Percentiles rank a stretch among this genome's conserved stretches.
These are phyloP conservation scores for Australoheros facetus DNA, from an alignment of 2,797 vertebrate genomes.

Conservation along the genomic window DNA sequence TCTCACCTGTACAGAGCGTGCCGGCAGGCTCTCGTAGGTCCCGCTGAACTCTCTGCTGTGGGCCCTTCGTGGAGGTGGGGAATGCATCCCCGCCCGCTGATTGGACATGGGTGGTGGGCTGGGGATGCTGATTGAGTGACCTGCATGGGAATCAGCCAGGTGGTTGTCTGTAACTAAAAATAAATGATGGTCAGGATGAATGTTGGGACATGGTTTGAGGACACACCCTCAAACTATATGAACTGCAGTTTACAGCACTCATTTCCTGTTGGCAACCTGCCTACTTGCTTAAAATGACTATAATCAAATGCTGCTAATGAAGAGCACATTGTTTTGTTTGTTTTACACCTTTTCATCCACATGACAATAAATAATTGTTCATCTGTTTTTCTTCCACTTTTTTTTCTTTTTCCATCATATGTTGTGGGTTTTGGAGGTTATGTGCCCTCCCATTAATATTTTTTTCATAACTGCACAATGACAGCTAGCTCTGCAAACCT, in stretches of 20 bases:
- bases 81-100: constrained; percentile 91
- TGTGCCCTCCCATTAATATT: constrained; percentile 9
- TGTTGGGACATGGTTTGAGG: not conserved
- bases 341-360: constrained; percentile 17
- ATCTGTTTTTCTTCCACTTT: not conserved
- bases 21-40: constrained; percentile 90
- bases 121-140: constrained; percentile 77
- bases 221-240: not conserved
- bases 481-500: constrained; percentile 11
- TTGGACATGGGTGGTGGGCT: constrained; percentile 68
- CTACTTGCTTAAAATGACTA: not conserved
- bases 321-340: not conserved
- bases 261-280: not conserved
- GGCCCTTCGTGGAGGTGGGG: constrained; percentile 87
- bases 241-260: not conserved
- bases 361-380: constrained; percentile 21
- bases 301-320: not conserved
- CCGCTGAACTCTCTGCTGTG: constrained; percentile 84
- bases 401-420: constrained; percentile 8
- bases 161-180: constrained; percentile 67
- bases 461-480: constrained; percentile 4
- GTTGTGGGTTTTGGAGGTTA: not conserved
- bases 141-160: constrained; percentile 58
- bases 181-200: constrained; percentile 9
- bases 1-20: constrained; percentile 87